phyloP scores from a whole-genome alignment of 2,113 vertebrate genomes.

The Menidia beryllina region DNA sequence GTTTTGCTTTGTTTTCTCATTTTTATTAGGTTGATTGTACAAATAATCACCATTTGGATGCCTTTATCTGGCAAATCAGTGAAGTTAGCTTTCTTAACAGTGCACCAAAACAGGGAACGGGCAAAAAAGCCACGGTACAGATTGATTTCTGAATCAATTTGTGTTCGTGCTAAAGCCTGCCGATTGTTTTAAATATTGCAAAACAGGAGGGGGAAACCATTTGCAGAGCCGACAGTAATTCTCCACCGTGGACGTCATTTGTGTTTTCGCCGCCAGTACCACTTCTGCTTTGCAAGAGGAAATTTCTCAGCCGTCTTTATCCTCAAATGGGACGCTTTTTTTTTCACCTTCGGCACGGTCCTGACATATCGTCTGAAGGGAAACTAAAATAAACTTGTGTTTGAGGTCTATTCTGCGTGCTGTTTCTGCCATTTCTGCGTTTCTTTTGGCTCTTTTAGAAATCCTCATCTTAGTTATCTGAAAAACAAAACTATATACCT shows the following conservation, averaged over 20 bases:
- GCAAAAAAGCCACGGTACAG: no score
- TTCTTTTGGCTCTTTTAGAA: background rate
- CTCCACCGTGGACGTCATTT: background rate
- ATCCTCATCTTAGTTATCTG: background rate
- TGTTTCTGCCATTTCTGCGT: background rate
- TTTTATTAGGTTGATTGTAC: no score
- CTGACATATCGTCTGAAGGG: background rate
- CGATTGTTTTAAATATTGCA: conserved; percentile 8
- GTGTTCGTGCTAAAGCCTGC: background rate
- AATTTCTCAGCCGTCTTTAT: background rate
- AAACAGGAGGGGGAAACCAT: conserved; percentile 22
- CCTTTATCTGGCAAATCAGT: no score
- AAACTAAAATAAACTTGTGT: background rate
- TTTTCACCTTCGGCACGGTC: background rate
- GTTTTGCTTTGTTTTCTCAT: no score
- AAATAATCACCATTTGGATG: no score
- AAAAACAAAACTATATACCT: conserved; percentile 4
- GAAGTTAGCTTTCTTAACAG: no score
- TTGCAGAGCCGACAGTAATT: background rate
- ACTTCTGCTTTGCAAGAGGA: conserved; percentile 27
- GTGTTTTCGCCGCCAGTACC: conserved; percentile 7
- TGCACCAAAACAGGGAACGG: no score
- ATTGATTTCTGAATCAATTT: background rate
- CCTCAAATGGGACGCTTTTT: background rate
- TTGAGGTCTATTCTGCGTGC: background rate